These are phyloP conservation scores for Coracopsis vasa DNA, from an alignment of 2,113 vertebrate genomes.

Conservation along the genomic window DNA sequence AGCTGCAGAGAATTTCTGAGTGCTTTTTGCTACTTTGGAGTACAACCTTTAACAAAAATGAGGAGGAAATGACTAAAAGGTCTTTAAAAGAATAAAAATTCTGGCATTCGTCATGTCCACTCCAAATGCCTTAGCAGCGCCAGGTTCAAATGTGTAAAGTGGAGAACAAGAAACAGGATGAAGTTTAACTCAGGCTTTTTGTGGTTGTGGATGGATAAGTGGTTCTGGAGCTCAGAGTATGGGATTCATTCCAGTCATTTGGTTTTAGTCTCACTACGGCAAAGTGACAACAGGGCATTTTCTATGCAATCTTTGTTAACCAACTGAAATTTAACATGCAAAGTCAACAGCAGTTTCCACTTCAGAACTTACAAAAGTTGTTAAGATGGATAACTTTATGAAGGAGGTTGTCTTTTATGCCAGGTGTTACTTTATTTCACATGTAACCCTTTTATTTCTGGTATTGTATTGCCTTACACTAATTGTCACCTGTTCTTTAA, in stretches of 20 bases:
- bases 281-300: neutral
- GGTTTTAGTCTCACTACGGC: neutral
- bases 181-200: neutral
- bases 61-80: neutral
- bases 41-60: neutral
- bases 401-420: neutral
- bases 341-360: neutral
- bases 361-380: neutral
- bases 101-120: neutral
- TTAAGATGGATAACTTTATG: neutral
- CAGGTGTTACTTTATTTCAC: neutral
- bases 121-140: accelerated
- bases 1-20: neutral
- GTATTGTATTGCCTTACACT: neutral
- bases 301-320: neutral
- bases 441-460: neutral
- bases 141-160: neutral
- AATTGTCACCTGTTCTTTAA: neutral
- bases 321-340: neutral
- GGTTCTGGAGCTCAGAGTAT: neutral
- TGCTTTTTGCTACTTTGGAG: neutral
- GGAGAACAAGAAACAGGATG: neutral
- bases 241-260: neutral
- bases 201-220: neutral
- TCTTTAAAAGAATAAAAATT: neutral